Conservation (phyloP, 1,140 invertebrate genomes). For the Eubasilissa regina region DNA sequence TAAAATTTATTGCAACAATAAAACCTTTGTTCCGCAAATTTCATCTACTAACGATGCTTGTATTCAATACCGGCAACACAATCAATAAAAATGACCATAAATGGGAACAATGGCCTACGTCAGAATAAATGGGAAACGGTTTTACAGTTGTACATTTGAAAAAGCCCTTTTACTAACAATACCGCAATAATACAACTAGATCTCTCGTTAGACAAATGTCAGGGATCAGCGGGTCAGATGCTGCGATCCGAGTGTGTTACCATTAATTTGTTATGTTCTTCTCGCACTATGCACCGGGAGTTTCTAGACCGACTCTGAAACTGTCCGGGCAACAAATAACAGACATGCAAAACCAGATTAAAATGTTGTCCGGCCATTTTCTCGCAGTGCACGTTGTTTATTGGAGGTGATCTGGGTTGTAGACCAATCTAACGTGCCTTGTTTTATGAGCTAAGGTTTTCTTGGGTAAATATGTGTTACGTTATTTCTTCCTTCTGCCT, state of each 20-base stretch:
- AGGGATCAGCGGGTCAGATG: conserved; percentile 26
- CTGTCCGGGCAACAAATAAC: no score
- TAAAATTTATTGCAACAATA: conserved; percentile 18
- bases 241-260: background rate
- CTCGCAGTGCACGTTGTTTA: no score
- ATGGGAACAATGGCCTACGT: conserved; percentile 17
- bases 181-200: conserved; percentile 13
- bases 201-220: conserved; percentile 15
- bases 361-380: no score
- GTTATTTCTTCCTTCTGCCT: no score
- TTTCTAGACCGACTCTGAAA: background rate
- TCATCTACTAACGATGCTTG: conserved; percentile 12
- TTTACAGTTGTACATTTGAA: conserved; percentile 18
- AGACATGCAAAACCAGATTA: no score
- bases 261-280: conserved; percentile 5
- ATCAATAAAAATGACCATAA: conserved; percentile 44
- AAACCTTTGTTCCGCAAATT: conserved; percentile 32
- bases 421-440: no score
- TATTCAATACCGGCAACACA: conserved; percentile 8
- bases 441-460: no score
- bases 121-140: background rate
- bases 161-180: conserved; percentile 17
- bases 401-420: no score
- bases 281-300: background rate
- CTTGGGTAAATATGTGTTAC: no score